Evolutionary conservation across 2,797 vertebrate genomes (phyloP).

Genomic region (Gorsachius magnificus): DNA sequence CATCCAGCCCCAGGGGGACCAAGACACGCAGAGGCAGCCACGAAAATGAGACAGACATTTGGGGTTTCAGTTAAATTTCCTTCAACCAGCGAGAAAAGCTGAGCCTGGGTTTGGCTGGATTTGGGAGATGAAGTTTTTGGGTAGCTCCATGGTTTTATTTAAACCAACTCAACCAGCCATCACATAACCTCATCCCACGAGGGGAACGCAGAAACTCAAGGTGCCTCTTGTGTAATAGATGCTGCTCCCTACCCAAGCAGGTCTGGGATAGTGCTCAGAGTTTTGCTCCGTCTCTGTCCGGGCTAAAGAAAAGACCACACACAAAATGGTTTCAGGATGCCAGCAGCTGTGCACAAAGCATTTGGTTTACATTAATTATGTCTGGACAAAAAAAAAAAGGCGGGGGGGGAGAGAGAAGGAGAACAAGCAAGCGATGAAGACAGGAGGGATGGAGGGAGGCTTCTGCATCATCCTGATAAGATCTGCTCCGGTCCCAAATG

Average conservation of each 20-base stretch:
- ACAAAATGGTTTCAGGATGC: constrained; percentile 17
- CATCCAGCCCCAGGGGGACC: background rate
- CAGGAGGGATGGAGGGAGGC: background rate
- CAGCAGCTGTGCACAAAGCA: constrained; percentile 36
- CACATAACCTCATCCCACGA: background rate
- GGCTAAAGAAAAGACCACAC: constrained; percentile 47
- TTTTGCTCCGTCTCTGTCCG: constrained; percentile 23
- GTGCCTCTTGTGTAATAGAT: constrained; percentile 1
- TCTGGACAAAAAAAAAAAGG: constrained; percentile 26
- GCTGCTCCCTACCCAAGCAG: constrained; percentile 18
- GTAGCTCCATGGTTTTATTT: background rate
- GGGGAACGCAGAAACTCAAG: background rate
- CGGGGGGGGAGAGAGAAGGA: background rate
- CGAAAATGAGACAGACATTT: constrained; percentile 13
- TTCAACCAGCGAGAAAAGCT: background rate
- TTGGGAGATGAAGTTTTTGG: background rate
- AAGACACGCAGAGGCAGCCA: background rate
- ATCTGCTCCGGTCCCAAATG: background rate
- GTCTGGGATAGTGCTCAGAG: constrained; percentile 40
- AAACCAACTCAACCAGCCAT: background rate
- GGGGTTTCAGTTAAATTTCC: background rate
- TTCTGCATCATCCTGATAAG: background rate
- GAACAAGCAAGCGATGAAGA: background rate
- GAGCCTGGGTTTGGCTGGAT: background rate
- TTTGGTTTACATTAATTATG: constrained; percentile 38